Evolutionary conservation across 2,797 vertebrate genomes (phyloP).

Genomic region (Scyliorhinus canicula): DNA sequence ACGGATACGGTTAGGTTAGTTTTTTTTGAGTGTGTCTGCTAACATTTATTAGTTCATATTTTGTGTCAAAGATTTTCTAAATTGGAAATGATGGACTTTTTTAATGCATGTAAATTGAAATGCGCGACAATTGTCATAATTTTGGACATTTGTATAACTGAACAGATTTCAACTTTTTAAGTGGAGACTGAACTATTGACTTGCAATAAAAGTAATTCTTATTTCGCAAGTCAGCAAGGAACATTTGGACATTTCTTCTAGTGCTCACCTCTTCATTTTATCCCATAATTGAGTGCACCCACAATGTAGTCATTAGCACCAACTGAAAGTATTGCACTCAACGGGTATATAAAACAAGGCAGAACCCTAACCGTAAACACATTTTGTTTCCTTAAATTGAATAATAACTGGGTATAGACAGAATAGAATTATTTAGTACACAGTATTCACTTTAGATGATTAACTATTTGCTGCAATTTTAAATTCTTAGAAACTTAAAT

Average conservation of each 20-base stretch:
- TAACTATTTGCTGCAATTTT: not conserved
- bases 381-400: not conserved
- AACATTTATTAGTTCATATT: not conserved
- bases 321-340: not conserved
- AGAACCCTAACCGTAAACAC: not conserved
- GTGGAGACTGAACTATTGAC: not conserved
- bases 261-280: not conserved
- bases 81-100: not conserved
- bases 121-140: not conserved
- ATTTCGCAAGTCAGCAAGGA: not conserved
- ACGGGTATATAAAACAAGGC: not conserved
- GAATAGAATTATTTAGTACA: not conserved
- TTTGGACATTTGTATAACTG: not conserved
- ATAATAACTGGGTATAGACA: not conserved
- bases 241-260: not conserved
- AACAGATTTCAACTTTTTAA: not conserved
- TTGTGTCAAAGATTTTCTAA: not conserved
- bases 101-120: not conserved
- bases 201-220: not conserved
- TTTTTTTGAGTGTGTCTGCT: not conserved
- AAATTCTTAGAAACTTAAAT: not conserved
- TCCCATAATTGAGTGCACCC: not conserved
- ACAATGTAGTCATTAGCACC: not conserved
- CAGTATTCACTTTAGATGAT: not conserved
- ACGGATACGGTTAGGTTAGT: too few species aligned